phyloP scores from a whole-genome alignment of 2,797 vertebrate species.

The Varecia variegata region DNA sequence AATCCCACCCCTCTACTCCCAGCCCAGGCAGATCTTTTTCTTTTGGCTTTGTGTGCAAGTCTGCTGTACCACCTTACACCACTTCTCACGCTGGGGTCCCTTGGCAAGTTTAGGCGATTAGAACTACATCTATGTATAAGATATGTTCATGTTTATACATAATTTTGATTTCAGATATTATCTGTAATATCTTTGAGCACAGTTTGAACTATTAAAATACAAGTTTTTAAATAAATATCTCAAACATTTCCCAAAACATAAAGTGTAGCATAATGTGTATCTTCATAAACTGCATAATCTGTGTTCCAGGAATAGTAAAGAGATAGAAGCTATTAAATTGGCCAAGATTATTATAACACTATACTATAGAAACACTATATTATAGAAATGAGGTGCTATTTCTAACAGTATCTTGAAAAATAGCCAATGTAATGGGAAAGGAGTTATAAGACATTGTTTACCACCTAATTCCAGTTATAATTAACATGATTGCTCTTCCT shows the following conservation, averaged over 20 bases:
- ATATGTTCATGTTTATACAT: not conserved
- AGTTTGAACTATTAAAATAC: not conserved
- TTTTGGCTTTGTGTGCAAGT: not conserved
- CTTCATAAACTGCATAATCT: not conserved
- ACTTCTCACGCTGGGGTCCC: not conserved
- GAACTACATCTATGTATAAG: not conserved
- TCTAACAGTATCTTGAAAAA: not conserved
- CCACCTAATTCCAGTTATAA: not conserved
- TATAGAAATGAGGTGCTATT: too few species aligned
- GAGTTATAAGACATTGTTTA: not conserved
- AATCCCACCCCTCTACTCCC: not conserved
- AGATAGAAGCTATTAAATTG: not conserved
- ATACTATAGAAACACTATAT: too few species aligned
- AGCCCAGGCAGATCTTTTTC: not conserved
- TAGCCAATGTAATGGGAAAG: not conserved
- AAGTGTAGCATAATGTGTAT: not conserved
- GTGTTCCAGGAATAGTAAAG: not conserved
- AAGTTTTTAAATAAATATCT: not conserved
- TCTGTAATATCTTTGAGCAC: not conserved
- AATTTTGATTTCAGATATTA: slow-evolving; percentile 31
- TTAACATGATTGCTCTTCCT: not conserved
- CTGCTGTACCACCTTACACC: not conserved
- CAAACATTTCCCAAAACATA: slow-evolving; percentile 21
- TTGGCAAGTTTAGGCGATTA: not conserved
- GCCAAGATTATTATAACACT: not conserved